Percentiles rank a stretch among this genome's conserved stretches.
These are phyloP conservation scores for Prochilodus magdalenae DNA, from an alignment of 2,113 vertebrate species.

Conservation along the genomic window DNA sequence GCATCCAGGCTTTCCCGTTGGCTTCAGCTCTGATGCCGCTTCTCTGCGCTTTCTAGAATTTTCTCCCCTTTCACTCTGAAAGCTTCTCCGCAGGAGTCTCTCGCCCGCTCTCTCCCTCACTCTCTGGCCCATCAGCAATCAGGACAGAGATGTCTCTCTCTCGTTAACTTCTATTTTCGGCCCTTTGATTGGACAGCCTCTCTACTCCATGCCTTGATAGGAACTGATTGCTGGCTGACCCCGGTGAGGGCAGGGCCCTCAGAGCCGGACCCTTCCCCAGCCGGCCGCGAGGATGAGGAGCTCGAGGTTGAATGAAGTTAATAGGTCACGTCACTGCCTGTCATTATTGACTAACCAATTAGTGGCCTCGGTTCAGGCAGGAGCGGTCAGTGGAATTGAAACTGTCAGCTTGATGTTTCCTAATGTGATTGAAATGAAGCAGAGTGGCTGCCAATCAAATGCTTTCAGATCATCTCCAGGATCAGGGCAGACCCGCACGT, in stretches of 20 bases:
- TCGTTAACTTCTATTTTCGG: conserved; percentile 31
- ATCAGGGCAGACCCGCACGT: too few relatives aligned
- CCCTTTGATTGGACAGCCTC: conserved; percentile 6
- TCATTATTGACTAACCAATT: conserved; percentile 24
- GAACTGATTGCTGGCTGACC: conserved; percentile 36
- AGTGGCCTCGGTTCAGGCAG: background rate
- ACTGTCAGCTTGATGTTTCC: background rate
- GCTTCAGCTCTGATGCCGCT: background rate
- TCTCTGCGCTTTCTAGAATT: background rate
- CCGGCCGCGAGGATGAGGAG: background rate
- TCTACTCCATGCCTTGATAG: conserved; percentile 3
- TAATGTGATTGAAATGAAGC: background rate
- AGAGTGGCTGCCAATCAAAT: background rate
- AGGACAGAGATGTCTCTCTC: background rate
- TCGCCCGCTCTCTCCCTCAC: background rate
- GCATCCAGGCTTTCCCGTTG: background rate
- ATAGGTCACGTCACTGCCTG: background rate
- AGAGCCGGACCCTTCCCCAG: background rate
- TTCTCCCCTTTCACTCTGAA: background rate
- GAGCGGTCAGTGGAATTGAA: conserved; percentile 1
- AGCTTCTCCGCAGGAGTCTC: background rate
- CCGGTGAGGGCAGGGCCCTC: conserved; percentile 1
- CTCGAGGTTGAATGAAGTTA: conserved; percentile 15
- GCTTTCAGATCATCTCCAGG: background rate
- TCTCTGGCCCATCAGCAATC: background rate